Evolutionary conservation across 2,113 vertebrate genomes (phyloP), one percentile per base, ranked within the genome.

Genomic region (Pleuronectes platessa): DNA sequence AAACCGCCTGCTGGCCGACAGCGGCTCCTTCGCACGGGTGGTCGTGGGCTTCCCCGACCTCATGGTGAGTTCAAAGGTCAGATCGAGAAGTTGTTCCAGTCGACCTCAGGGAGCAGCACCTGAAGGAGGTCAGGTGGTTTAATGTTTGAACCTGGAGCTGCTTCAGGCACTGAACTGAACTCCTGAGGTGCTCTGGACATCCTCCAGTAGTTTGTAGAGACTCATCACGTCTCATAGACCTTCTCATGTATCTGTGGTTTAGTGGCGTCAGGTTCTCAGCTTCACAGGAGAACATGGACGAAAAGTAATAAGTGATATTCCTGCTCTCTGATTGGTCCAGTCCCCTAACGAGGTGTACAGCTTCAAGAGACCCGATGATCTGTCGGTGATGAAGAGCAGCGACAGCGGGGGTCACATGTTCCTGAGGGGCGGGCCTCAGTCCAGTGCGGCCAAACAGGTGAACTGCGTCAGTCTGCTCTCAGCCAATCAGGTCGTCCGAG

Each of bases 11-110:
- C 79, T 98, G 77, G 94, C 95, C 2, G 96, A 98, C 87, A 80
- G 90, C 13, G 82, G 90, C 37, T 94, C 89, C 86, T 99, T 95
- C 4, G 97, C 96, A 10, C 94, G 89, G 20, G 11, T 99, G 40
- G 75, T 99, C 2, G 84, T 99, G 58, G 98, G 97, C 67, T 99
- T 99, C 88, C 98, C 98, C 53, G 97, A 99, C 85, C 96, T 99
- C 37, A 93, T 98, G 96, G 97, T 98, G 93, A 96, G 93, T 53
- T 45, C 10, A 3, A 53, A 31, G 31, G 27, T 31, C 27, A 31
- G 27, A 27, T 27, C 26, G 26, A 4, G 3, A 31, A 31, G 27
- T 1, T 31, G 1, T 9, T 9, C 35, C 9, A 31, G 27, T 31
- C 27, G 27, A 40, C 10, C 37, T 40, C 37, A 40, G 37, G 11